These are phyloP conservation scores for Spongilla lacustris DNA, from an alignment of 37 sponge, comb jelly and placozoan species.

Conservation along the genomic window DNA sequence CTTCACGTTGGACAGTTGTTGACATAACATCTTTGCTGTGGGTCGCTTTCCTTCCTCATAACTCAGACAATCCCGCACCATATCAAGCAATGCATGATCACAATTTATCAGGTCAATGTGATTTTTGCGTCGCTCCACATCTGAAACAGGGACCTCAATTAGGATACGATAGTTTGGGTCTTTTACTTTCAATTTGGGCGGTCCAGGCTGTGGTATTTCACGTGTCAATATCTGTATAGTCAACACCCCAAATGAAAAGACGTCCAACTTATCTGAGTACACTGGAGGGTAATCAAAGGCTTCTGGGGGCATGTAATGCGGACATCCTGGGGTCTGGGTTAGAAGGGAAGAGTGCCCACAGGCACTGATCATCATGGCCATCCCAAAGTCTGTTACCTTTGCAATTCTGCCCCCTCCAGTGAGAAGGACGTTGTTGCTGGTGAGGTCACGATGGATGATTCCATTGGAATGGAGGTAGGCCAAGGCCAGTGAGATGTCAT, in stretches of 20 bases:
- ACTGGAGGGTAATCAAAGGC: neutral
- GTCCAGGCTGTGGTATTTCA: neutral
- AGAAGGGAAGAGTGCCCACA: neutral
- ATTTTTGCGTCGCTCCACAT: slow-evolving; percentile 23
- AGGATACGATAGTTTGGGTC: neutral
- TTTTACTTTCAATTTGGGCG: neutral
- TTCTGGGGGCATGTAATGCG: slow-evolving; percentile 31
- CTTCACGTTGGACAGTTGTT: neutral
- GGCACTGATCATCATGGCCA: slow-evolving; percentile 26
- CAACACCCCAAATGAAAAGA: slow-evolving; percentile 30
- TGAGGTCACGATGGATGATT: slow-evolving; percentile 40
- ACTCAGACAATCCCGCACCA: slow-evolving; percentile 6
- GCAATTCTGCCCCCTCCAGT: slow-evolving; percentile 1
- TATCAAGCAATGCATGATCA: slow-evolving; percentile 7
- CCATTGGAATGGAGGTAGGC: slow-evolving; percentile 35
- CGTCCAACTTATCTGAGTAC: slow-evolving; percentile 11
- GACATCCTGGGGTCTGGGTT: slow-evolving; percentile 23
- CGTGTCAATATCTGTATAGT: slow-evolving; percentile 12
- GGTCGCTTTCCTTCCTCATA: slow-evolving; percentile 18
- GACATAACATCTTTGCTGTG: neutral
- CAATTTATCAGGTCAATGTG: slow-evolving; percentile 1
- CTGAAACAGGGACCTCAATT: neutral
- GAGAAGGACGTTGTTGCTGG: slow-evolving; percentile 56
- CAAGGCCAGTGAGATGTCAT: slow-evolving; percentile 19
- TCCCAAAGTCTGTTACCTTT: slow-evolving; percentile 55